phyloP scores from a whole-genome alignment of 2,113 vertebrate species.

The Takifugu flavidus region DNA sequence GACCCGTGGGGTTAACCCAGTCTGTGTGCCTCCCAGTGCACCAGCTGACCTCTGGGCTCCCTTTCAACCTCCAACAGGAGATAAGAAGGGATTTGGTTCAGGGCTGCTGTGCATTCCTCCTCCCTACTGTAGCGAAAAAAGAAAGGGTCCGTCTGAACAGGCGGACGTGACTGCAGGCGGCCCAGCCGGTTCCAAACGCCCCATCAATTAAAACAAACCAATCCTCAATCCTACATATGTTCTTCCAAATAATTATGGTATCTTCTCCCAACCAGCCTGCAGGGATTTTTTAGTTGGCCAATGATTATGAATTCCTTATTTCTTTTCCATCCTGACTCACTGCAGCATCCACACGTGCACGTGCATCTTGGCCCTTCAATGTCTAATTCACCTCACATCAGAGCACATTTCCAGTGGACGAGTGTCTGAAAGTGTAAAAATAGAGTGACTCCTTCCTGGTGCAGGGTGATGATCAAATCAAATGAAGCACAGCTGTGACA shows the following conservation, averaged over 20 bases:
- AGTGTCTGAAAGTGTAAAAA: conserved; percentile 43
- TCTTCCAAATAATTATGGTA: not conserved
- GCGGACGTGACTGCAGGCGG: conserved; percentile 18
- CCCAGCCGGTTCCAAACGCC: conserved; percentile 14
- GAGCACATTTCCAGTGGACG: conserved; percentile 44
- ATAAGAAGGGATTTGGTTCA: conserved; percentile 68
- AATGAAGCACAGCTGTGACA: conserved; percentile 73
- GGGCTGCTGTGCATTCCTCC: conserved; percentile 58
- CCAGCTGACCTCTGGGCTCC: conserved; percentile 56
- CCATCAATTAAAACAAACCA: not conserved
- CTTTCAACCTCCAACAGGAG: conserved; percentile 51
- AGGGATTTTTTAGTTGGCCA: not conserved
- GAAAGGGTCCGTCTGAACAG: conserved; percentile 40
- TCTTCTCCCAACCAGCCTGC: not conserved
- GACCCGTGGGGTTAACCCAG: conserved; percentile 60
- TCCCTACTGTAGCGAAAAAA: conserved; percentile 62
- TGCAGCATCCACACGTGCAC: conserved; percentile 2
- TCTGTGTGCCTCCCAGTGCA: conserved; percentile 40
- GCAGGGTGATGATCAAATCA: conserved; percentile 71
- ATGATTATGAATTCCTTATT: too few species aligned
- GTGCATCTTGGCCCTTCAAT: conserved; percentile 40
- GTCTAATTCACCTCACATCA: conserved; percentile 17
- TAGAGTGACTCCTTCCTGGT: conserved; percentile 50
- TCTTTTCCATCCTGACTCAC: too few species aligned
- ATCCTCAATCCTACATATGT: too few species aligned